phyloP scores from a whole-genome alignment of 1,140 invertebrate species.

The Coptotermes formosanus region DNA sequence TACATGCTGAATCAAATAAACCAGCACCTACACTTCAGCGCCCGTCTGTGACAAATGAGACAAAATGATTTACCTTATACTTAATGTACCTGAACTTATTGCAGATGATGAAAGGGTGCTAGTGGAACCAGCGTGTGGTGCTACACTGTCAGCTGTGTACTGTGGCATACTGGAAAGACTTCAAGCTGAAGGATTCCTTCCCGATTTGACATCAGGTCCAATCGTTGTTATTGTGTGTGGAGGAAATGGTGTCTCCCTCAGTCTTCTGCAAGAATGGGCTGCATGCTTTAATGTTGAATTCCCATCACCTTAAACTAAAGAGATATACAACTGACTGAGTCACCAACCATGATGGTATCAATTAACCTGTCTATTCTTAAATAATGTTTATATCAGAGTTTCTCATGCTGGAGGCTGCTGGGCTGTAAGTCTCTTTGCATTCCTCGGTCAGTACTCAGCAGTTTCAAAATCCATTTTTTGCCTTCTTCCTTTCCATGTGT shows the following conservation, averaged over 20 bases:
- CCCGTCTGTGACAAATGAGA: too few relatives aligned
- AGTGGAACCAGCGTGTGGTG: conserved; percentile 56
- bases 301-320: not conserved
- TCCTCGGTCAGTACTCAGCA: too few relatives aligned
- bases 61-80: not conserved
- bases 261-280: conserved; percentile 46
- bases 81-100: conserved; percentile 23
- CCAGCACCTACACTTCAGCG: not conserved
- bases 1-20: not conserved
- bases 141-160: conserved; percentile 51
- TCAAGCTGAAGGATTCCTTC: conserved; percentile 32
- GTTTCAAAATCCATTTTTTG: too few relatives aligned
- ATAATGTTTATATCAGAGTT: too few relatives aligned
- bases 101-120: conserved; percentile 50
- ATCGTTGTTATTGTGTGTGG: conserved; percentile 55
- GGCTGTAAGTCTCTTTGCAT: too few relatives aligned
- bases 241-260: conserved; percentile 48
- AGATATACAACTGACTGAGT: too few relatives aligned
- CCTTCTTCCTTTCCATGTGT: too few relatives aligned
- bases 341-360: too few relatives aligned
- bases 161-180: conserved; percentile 37
- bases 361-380: too few relatives aligned
- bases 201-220: conserved; percentile 40
- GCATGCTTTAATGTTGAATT: not conserved
- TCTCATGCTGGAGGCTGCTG: too few relatives aligned